phyloP scores from a whole-genome alignment of 2,888 invertebrate species.

The Drosophila neotestacea region DNA sequence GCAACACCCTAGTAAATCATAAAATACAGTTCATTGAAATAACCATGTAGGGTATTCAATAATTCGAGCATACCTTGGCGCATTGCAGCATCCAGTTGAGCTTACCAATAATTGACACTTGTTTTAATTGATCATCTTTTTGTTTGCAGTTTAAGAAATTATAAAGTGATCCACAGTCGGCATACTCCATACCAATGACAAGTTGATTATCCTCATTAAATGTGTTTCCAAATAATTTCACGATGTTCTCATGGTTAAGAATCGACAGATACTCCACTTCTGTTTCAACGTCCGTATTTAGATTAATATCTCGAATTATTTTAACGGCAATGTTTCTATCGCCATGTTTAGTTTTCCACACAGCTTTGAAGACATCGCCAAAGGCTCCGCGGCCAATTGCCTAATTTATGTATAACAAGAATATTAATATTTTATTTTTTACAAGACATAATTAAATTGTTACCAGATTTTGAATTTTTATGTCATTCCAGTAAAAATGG shows the following conservation, averaged over 20 bases:
- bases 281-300: neutral
- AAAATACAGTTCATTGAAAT: no score
- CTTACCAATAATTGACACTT: neutral
- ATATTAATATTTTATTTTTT: no score
- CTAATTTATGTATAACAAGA: neutral
- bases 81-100: slow-evolving; percentile 32
- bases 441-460: neutral
- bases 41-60: neutral
- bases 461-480: neutral
- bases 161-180: slow-evolving; percentile 21
- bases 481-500: neutral
- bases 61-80: slow-evolving; percentile 12
- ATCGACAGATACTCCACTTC: slow-evolving; percentile 9
- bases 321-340: neutral
- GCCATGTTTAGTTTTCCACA: neutral
- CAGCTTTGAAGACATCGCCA: slow-evolving; percentile 6
- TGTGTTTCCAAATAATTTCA: slow-evolving; percentile 5
- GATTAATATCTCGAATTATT: neutral
- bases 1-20: slow-evolving; percentile 30
- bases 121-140: neutral
- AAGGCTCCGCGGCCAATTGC: neutral
- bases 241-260: slow-evolving; percentile 17
- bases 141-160: slow-evolving; percentile 1
- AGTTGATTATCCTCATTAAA: neutral
- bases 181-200: slow-evolving; percentile 25